Evolutionary conservation across 2,113 vertebrate species (phyloP).

Genomic region (Mus pahari): DNA sequence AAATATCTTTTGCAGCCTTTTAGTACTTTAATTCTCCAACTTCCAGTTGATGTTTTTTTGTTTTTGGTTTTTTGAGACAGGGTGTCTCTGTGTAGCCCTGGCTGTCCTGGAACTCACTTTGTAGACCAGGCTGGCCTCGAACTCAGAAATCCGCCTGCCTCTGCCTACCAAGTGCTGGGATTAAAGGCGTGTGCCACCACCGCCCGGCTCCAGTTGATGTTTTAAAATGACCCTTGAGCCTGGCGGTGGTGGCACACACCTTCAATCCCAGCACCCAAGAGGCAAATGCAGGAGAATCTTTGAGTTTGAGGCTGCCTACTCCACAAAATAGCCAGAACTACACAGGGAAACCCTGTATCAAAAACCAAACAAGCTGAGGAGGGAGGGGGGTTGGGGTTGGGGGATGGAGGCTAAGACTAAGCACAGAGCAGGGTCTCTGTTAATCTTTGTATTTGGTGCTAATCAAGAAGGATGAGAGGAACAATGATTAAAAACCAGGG

Average conservation of each 20-base stretch:
- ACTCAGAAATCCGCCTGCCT: too few species aligned
- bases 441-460: neutral
- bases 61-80: too few species aligned
- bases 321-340: neutral
- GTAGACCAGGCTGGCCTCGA: too few species aligned
- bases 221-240: conserved; percentile 46
- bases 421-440: neutral
- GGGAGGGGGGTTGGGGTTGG: accelerated
- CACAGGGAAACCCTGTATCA: neutral
- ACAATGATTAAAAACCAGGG: neutral
- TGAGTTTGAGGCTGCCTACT: neutral
- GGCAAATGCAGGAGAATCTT: neutral
- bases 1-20: neutral
- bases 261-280: too few species aligned
- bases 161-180: too few species aligned
- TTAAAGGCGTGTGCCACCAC: too few species aligned
- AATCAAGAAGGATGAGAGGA: neutral
- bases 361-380: neutral
- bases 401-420: neutral
- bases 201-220: conserved; percentile 42
- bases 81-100: too few species aligned
- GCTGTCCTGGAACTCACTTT: too few species aligned
- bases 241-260: neutral
- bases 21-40: neutral
- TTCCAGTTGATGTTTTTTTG: conserved; percentile 46